Evolutionary conservation across 2,797 vertebrate genomes (phyloP).

Genomic region (Saxicola maurus): DNA sequence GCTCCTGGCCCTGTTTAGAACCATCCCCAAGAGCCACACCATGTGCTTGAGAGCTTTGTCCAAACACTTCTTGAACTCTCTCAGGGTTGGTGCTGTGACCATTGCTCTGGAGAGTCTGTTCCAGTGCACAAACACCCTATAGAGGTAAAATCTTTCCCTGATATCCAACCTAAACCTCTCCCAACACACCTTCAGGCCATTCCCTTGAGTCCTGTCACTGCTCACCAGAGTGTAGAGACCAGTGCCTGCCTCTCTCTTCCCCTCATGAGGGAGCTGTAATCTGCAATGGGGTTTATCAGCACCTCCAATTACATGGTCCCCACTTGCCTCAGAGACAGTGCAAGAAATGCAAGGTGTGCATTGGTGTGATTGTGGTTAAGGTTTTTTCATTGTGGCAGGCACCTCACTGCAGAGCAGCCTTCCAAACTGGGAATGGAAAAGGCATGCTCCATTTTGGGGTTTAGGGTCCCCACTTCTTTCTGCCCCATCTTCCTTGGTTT

Average conservation of each 20-base stretch:
- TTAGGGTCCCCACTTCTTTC: not conserved
- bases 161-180: not conserved
- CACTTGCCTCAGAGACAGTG: not conserved
- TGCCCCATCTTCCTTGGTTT: not conserved
- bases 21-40: not conserved
- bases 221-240: not conserved
- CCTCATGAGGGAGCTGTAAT: not conserved
- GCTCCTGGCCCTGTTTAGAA: not conserved
- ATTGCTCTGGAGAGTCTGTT: not conserved
- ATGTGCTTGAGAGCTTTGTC: not conserved
- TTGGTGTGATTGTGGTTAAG: too few relatives aligned
- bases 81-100: not conserved
- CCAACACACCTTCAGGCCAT: not conserved
- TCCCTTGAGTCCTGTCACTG: accelerated
- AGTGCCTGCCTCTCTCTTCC: not conserved
- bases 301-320: not conserved
- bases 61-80: accelerated
- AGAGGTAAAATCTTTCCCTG: not conserved
- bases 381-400: not conserved
- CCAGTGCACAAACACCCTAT: accelerated
- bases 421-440: not conserved
- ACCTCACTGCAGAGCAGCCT: not conserved
- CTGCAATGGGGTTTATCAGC: not conserved
- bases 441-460: not conserved
- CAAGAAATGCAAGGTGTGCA: not conserved